Percentiles rank a stretch among this genome's conserved stretches.
Conservation (phyloP, 2,888 invertebrate species). For the Hesperia comma region DNA sequence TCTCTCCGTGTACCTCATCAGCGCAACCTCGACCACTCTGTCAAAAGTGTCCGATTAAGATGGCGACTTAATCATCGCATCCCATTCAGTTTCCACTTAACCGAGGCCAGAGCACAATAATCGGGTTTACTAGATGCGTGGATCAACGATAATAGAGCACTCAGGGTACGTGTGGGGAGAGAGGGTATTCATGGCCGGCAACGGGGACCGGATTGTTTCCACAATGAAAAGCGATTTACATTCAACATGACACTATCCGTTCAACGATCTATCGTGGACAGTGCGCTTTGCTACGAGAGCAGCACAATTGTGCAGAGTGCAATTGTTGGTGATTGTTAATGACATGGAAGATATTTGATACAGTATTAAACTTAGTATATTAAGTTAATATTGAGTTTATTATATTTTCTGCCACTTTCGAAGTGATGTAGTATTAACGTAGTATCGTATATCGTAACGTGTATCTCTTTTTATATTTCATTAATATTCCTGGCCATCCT, state of each 20-base stretch:
- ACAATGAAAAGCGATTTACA: constrained; percentile 6
- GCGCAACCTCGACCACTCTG: too few species aligned
- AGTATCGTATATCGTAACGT: too few species aligned
- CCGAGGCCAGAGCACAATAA: background rate
- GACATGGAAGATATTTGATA: too few species aligned
- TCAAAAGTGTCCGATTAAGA: too few species aligned
- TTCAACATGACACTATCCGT: constrained; percentile 1
- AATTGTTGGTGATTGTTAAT: too few species aligned
- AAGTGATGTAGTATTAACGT: too few species aligned
- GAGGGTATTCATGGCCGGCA: background rate
- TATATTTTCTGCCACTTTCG: too few species aligned
- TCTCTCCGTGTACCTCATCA: too few species aligned
- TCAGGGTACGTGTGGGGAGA: background rate
- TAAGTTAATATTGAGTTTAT: too few species aligned
- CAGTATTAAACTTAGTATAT: too few species aligned
- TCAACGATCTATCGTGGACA: background rate
- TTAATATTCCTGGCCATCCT: too few species aligned
- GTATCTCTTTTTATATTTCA: too few species aligned
- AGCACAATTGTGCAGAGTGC: background rate
- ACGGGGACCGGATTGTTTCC: background rate
- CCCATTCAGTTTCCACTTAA: background rate
- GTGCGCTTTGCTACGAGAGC: background rate
- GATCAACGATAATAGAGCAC: background rate
- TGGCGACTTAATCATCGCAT: background rate
- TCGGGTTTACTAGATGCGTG: background rate